phyloP scores from a whole-genome alignment of 2,113 vertebrate species.

The Nibea coibor region DNA sequence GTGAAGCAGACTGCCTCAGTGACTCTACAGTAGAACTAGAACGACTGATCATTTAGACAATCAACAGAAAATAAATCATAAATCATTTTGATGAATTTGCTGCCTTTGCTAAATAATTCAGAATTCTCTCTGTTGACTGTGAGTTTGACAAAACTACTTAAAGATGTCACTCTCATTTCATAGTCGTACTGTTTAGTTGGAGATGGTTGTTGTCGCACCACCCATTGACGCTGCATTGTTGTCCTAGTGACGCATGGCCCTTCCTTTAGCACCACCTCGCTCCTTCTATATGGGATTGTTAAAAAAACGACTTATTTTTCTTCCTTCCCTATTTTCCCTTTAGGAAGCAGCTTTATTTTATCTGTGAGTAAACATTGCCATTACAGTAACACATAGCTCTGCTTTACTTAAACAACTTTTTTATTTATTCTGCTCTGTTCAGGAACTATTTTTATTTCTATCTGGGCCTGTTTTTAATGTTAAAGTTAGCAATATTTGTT shows the following conservation, averaged over 20 bases:
- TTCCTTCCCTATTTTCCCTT: constrained; percentile 30
- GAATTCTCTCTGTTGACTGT: too few species aligned
- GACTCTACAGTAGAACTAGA: too few species aligned
- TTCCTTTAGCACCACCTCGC: constrained; percentile 16
- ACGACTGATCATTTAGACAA: too few species aligned
- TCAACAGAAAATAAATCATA: too few species aligned
- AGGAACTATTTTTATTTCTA: constrained; percentile 45
- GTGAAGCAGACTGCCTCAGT: too few species aligned
- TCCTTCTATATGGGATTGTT: constrained; percentile 42
- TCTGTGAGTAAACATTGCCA: constrained; percentile 56
- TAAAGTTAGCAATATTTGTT: constrained; percentile 60
- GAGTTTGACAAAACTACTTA: not conserved
- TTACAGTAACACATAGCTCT: constrained; percentile 57
- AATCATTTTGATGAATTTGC: not conserved
- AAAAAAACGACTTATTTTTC: constrained; percentile 40
- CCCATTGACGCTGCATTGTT: not conserved
- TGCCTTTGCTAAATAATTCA: not conserved
- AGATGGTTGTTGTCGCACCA: not conserved
- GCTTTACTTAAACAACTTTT: constrained; percentile 62
- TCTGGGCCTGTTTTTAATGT: constrained; percentile 57
- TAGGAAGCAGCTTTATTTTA: constrained; percentile 34
- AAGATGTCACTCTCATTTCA: not conserved
- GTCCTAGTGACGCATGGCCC: not conserved
- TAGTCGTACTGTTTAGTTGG: not conserved
- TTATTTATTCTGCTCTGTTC: constrained; percentile 48